Evolutionary conservation across 2,888 invertebrate species (phyloP).

Genomic region (Bruchidius siliquastri): DNA sequence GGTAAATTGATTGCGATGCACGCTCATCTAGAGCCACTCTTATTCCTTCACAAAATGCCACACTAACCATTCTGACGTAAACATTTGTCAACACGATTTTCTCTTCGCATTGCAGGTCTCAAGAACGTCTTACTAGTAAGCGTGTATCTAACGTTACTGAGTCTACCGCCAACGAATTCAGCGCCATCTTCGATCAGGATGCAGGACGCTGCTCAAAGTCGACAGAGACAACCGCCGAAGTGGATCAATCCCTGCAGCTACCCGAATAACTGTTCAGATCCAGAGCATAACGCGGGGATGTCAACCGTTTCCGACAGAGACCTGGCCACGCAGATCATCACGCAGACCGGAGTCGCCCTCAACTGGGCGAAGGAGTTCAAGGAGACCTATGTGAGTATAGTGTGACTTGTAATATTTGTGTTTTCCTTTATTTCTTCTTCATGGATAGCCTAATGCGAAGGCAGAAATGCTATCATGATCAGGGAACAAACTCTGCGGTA

Average conservation of each 20-base stretch:
- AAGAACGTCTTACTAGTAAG: conserved; percentile 45
- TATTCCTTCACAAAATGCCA: background rate
- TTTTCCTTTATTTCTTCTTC: no score
- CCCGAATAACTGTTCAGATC: conserved; percentile 17
- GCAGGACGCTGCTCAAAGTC: background rate
- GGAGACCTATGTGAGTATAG: conserved; percentile 26
- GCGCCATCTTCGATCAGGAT: conserved; percentile 35
- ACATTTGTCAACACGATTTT: background rate
- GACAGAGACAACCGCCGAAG: conserved; percentile 32
- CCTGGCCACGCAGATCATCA: background rate
- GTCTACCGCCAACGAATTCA: conserved; percentile 40
- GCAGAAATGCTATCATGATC: no score
- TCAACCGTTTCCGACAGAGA: conserved; percentile 6
- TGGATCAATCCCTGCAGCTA: conserved; percentile 54
- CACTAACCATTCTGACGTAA: background rate
- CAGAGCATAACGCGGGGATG: conserved; percentile 11
- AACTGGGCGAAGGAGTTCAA: conserved; percentile 43
- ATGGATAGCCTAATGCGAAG: no score
- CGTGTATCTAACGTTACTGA: conserved; percentile 43
- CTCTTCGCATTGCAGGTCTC: conserved; percentile 39
- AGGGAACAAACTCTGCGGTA: no score
- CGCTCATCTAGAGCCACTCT: background rate
- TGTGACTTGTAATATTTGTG: no score
- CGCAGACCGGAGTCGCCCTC: conserved; percentile 43
- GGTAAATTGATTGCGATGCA: no score